Conservation (phyloP, 2,113 vertebrate species). For the Tachycineta bicolor region DNA sequence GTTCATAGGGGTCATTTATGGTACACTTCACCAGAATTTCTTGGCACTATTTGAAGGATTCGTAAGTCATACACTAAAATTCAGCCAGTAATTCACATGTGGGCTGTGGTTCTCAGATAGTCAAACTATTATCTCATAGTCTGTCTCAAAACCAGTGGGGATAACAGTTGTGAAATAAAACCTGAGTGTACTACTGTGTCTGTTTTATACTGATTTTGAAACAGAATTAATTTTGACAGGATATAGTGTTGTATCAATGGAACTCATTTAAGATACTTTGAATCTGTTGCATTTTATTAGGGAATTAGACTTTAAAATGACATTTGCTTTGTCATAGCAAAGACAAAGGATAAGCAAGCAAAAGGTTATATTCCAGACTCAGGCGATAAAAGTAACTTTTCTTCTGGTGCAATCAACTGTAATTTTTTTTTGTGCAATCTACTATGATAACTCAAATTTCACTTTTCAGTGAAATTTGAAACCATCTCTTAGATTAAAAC, state of each 20-base stretch:
- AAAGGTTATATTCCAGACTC: neutral
- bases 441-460: neutral
- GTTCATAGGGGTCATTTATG: neutral
- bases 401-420: neutral
- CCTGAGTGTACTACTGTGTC: no score
- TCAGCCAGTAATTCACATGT: neutral
- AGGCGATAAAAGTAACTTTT: neutral
- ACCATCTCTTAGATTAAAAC: neutral
- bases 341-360: neutral
- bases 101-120: neutral
- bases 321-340: neutral
- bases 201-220: neutral
- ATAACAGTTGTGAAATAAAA: neutral
- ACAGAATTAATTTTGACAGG: neutral
- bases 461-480: neutral
- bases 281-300: neutral
- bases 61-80: neutral
- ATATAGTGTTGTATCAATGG: neutral
- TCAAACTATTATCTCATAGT: neutral
- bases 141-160: neutral
- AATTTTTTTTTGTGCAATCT: neutral
- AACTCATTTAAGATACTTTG: neutral
- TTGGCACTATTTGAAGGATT: neutral
- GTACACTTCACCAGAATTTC: neutral
- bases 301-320: neutral